These are phyloP conservation scores for Hermaeophaga mercurialis DNA, from an alignment of 2,888 invertebrate species.

Conservation along the genomic window DNA sequence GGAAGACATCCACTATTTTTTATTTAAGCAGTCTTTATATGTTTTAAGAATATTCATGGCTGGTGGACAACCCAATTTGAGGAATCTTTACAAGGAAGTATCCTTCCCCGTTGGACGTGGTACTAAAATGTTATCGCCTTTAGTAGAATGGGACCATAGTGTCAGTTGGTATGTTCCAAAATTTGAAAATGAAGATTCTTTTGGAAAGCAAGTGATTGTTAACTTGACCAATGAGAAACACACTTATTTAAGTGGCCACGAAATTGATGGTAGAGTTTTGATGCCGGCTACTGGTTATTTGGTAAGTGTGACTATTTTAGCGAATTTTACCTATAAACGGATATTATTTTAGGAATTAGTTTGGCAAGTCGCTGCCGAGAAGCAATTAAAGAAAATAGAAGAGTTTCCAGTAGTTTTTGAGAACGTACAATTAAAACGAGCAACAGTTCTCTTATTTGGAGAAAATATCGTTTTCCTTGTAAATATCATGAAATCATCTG, in stretches of 20 bases:
- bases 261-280: conserved; percentile 46
- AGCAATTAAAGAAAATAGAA: conserved; percentile 49
- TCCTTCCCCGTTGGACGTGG: conserved; percentile 84
- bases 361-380: conserved; percentile 61
- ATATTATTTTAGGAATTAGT: conserved; percentile 50
- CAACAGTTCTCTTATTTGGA: conserved; percentile 60
- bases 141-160: conserved; percentile 87
- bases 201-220: conserved; percentile 84
- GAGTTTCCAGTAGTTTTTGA: conserved; percentile 63
- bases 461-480: conserved; percentile 45
- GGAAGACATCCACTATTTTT: no score
- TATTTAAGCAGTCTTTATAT: no score
- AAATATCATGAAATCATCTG: conserved; percentile 44
- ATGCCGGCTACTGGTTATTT: conserved; percentile 68
- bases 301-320: conserved; percentile 31
- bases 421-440: conserved; percentile 63
- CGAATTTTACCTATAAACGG: background rate
- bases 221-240: conserved; percentile 49
- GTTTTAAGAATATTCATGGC: conserved; percentile 70
- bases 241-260: conserved; percentile 39
- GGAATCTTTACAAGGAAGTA: conserved; percentile 72
- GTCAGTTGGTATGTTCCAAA: conserved; percentile 76
- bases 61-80: conserved; percentile 76
- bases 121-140: conserved; percentile 81
- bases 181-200: conserved; percentile 68